Evolutionary conservation across 2,797 vertebrate species (phyloP), one percentile per base, ranked within the genome.

Genomic region (Clarias pachynema): DNA sequence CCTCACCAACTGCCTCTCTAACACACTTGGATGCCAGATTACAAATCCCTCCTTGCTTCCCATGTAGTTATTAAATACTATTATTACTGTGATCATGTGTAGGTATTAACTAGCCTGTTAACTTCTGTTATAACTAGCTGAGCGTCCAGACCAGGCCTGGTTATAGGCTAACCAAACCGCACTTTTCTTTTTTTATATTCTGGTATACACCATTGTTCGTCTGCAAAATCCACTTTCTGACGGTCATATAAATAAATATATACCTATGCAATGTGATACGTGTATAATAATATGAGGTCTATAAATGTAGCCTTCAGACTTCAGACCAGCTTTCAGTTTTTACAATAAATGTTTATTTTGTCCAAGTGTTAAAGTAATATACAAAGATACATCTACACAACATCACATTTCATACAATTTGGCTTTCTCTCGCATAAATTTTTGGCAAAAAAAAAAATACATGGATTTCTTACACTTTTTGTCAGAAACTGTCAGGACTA

Each of bases 11-110:
- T 75, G 26, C 26, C 73, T 70, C 26, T 56, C 18, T 34, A 16
- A 59, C 56, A 34, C 20, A 59, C 74, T 78, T 37, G 56, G 29
- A 78, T 59, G 74, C 18, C 53, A 75, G 73, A 31, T 77, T 49
- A 34, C 31, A 78, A 20, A 78, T 75, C 29, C 44, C 22, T 70
- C 34, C 37, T 44, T 53, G 40, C 26, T 75, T 49, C 6, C 16
- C 26, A 75, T 77, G 49, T 73, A 18, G 14, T 20, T 24, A 72
- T 37, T 44, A 40, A 70, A 40, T 40, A 37, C 22, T 12, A 70
- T 40, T 24, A 70, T 26, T n/a, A 7, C 53, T 53, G 49, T 16
- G 29, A 53, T 56, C 44, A 53, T 53, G 5, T 57, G 4, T 34
- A 60, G 53, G 18, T 60, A 24, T 78, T 74, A 53, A 74, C 24